Base-by-base conservation (phyloP, 2,888 invertebrate genomes). In the Drosophila parthenogenetica region DNA sequence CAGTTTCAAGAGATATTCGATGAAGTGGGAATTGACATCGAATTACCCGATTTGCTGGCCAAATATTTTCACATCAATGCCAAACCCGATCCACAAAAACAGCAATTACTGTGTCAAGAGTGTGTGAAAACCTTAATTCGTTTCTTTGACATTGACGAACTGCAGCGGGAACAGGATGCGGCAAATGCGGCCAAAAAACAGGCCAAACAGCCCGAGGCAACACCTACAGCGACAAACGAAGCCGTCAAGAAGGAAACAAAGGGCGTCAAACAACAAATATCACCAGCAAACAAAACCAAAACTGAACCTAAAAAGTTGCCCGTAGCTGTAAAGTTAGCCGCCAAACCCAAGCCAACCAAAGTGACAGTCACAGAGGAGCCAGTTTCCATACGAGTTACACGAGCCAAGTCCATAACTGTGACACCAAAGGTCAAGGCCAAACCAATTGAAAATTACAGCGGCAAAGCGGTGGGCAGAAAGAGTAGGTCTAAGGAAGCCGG, bases 21-120 rank as follows among this genome's bases (percentile, higher is more conserved):
- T 79, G 90, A 90, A 60, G 81, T 89, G n/a, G 91, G 92, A 4
- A 42, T 81, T 2, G 91, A 92, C 50, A 66, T 92, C 10, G 89
- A 87, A 5, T 67, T 91, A 37, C 73, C 87, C 10, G 65, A 74
- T 29, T 66, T 92, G 14, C 59, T 91, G 1, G 67, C 68, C 4
- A 79, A 83, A 25, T 85, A 84, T 70, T 92, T 90, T 58, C 46
- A 83, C 10, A 46, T 91, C 5, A 60, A 64, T 32, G 69, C 90
- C 2, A 59, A 58, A 3, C 49, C 67, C 5, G 69, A 86, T 14
- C 5, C 53, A 0, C 45, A 49, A 4, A 49, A 74, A 2, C 39
- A 65, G 3, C 89, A 90, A 53, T 55, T 86, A 2, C 57, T 91
- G 0, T 91, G 91, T 39, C 73, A 79, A 22, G 76, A 81, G 8